Evolutionary conservation across 2,888 invertebrate genomes (phyloP).

Genomic region (Anthophora plumipes): DNA sequence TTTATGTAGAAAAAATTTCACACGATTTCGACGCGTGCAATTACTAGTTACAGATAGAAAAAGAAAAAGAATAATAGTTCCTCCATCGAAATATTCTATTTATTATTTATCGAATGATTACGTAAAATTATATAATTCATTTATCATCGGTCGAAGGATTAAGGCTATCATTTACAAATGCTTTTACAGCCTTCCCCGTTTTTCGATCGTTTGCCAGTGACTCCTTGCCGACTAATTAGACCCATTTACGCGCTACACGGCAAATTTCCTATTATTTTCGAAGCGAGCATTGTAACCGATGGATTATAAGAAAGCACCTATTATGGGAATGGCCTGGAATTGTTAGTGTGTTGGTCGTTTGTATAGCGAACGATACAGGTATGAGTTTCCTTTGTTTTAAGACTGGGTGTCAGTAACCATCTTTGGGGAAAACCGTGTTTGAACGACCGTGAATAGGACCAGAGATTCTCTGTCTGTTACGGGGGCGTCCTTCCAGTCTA

Average conservation of each 20-base stretch:
- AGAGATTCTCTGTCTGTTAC: constrained; percentile 10
- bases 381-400: constrained; percentile 34
- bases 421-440: constrained; percentile 59
- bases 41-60: neutral
- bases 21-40: neutral
- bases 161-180: constrained; percentile 25
- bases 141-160: neutral
- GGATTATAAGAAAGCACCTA: constrained; percentile 22
- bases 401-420: constrained; percentile 34
- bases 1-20: neutral
- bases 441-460: constrained; percentile 29
- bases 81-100: neutral
- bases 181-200: constrained; percentile 11
- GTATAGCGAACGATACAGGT: constrained; percentile 34
- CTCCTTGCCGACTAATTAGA: neutral
- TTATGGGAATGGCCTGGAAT: constrained; percentile 17
- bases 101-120: constrained; percentile 25
- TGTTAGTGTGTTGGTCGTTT: constrained; percentile 5
- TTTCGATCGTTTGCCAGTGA: neutral
- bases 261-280: neutral
- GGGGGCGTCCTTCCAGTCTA: constrained; percentile 16
- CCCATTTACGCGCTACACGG: neutral
- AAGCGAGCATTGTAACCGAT: neutral
- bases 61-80: neutral
- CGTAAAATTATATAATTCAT: constrained; percentile 51